Percentiles rank a stretch among this genome's conserved stretches.
These are phyloP conservation scores for Trachops cirrhosus DNA, from an alignment of 2,797 vertebrate species.

Conservation along the genomic window DNA sequence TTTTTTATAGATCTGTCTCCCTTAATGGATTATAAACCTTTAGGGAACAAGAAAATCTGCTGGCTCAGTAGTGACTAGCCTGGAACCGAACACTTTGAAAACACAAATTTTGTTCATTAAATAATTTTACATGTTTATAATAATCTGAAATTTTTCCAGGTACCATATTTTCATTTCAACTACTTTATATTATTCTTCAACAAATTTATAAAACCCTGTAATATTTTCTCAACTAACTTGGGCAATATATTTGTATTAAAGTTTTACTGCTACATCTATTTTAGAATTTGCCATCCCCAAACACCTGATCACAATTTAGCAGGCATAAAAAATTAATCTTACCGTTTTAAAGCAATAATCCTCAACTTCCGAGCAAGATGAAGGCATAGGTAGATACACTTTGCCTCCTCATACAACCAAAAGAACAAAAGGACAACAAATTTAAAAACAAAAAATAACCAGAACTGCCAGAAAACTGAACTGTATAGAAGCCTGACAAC, in stretches of 20 bases:
- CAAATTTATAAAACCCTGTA: conserved; percentile 12
- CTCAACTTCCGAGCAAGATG: too few species aligned
- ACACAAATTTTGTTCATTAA: neutral
- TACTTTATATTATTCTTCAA: conserved; percentile 1
- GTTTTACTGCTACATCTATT: neutral
- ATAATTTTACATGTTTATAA: conserved; percentile 11
- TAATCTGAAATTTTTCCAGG: neutral
- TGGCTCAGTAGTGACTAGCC: neutral
- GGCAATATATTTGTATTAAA: neutral
- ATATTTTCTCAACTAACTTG: neutral
- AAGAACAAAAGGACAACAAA: too few species aligned
- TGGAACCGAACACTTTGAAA: neutral
- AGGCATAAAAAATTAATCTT: conserved; percentile 11
- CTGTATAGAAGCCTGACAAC: too few species aligned
- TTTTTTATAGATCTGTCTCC: neutral
- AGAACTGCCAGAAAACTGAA: too few species aligned
- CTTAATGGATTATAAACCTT: neutral
- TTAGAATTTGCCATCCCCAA: conserved; percentile 10
- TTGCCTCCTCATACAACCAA: too few species aligned
- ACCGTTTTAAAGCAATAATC: neutral
- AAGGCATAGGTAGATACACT: too few species aligned
- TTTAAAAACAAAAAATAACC: too few species aligned
- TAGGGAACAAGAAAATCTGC: neutral
- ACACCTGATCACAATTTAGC: conserved; percentile 16
- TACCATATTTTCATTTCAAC: neutral